Base-by-base conservation (phyloP, 1,140 invertebrate species). In the Belonocnema kinseyi region DNA sequence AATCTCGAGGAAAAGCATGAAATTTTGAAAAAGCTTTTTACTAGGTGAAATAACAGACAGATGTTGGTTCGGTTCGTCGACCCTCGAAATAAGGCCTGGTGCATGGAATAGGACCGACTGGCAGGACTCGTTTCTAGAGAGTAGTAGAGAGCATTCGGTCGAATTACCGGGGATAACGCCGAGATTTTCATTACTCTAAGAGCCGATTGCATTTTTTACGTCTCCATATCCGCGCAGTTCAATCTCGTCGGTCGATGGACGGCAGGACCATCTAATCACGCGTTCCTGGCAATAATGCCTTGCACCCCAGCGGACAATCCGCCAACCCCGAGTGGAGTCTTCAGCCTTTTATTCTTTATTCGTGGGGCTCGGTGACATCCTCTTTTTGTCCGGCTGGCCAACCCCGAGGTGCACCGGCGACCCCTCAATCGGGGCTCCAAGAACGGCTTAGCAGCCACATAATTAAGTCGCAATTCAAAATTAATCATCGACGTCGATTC, bases 141-240 rank as follows among this genome's bases (percentile, higher is more conserved):
- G 79, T 72, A 46, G 73, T 77, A 79, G 26, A 26, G 26, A 26
- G 80, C 80, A 73, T 79, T 80, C 80, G 75, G 82, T 77, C 82
- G 85, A 85, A 88, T 87, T 88, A 86, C 83, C 83, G 84, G 81
- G 85, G 80, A 85, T 87, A 84, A 85, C 82, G 80, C 74, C 74
- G 76, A 81, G 83, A 86, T 83, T 90, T 91, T 91, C 90, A 91
- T 91, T 91, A 91, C 89, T 86, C 87, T 90, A 91, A 91, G 88
- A 91, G 90, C 89, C 90, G 90, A 91, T 90, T 91, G 90, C 89
- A 90, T 91, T 91, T 91, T 91, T 91, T 91, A 89, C 87, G 85
- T 90, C 86, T 87, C 84, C 80, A 77, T 82, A 83, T 81, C 81
- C 80, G 76, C 71, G 71, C 73, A 53, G 80, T 81, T 82, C 81